Evolutionary conservation across 2,888 invertebrate genomes (phyloP), one percentile per base, ranked within the genome.

Genomic region (Lamellibrachia columna): DNA sequence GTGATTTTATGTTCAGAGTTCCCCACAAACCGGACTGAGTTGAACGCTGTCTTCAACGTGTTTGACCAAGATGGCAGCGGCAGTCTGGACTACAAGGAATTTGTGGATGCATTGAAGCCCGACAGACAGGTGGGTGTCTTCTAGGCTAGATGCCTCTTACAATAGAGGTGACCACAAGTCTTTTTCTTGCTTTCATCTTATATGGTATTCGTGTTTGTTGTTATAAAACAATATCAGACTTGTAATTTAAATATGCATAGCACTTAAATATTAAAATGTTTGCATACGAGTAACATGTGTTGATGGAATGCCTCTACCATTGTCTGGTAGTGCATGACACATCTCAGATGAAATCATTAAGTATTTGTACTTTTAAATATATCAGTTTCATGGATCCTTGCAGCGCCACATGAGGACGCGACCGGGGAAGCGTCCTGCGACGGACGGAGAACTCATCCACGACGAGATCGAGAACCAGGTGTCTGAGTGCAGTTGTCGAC

Each of bases 31-130:
- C 95, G 95, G 93, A 96, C 96, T 90, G 96, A 96, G 93, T 94
- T 96, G 91, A 95, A 96, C 94, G 96, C 96, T 52, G 96, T 96
- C 91, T 96, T 96, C 94, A 96, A 96, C 94, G 95, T 96, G 92
- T 96, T 96, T 94, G 96, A 96, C 93, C 93, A 95, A 92, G 95
- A 95, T 92, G 94, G 95, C 92, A 95, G 95, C 92, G 96, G 96
- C 9, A 94, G 95, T 92, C 95, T 96, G 53, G 95, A 96, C 93
- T 96, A 96, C 94, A 95, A 95, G 92, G 95, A 96, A 92, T 96
- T 96, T 94, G 95, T 96, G 53, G 96, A 96, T 93, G 96, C 96
- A 52, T 94, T 96, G 92, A 95, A 95, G 94, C 95, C 96, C 58
- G 96, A 95, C 90, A 95, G 95, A 95, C 75, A 75, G 75, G 75